Evolutionary conservation across 2,888 invertebrate species (phyloP).

Genomic region (Drosophila meridiana): DNA sequence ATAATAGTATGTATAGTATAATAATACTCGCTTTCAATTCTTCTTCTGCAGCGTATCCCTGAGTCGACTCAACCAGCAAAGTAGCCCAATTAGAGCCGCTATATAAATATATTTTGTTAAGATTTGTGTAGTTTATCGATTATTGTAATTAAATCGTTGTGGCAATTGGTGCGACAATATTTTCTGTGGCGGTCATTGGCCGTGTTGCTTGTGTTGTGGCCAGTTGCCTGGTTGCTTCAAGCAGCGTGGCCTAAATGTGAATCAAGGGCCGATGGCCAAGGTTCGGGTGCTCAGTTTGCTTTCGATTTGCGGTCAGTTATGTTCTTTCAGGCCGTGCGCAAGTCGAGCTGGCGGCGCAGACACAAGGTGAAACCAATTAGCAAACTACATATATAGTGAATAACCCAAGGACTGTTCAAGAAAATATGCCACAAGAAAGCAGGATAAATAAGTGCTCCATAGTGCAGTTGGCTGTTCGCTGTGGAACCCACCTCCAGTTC

Average conservation of each 20-base stretch:
- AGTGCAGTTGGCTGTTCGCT: not conserved
- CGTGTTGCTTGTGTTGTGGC: constrained; percentile 63
- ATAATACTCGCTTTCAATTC: too few species aligned
- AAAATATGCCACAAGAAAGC: not conserved
- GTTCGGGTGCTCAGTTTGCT: constrained; percentile 54
- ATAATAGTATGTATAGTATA: too few species aligned
- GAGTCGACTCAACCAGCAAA: not conserved
- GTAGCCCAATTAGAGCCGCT: not conserved
- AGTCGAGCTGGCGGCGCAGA: constrained; percentile 45
- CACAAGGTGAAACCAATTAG: constrained; percentile 53
- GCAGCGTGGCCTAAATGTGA: constrained; percentile 25
- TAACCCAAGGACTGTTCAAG: constrained; percentile 2
- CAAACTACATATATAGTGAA: constrained; percentile 16
- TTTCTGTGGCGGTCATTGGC: constrained; percentile 30
- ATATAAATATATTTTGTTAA: not conserved
- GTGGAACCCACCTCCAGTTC: not conserved
- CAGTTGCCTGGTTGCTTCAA: constrained; percentile 70
- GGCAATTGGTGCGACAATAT: constrained; percentile 7
- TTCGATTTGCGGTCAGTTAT: constrained; percentile 64
- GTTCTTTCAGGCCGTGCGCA: constrained; percentile 66
- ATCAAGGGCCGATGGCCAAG: constrained; percentile 29
- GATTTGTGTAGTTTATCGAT: constrained; percentile 38
- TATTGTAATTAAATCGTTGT: constrained; percentile 44
- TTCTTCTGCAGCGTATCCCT: not conserved
- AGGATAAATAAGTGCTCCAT: not conserved